Percentiles rank a stretch among this genome's conserved stretches.
phyloP scores from a whole-genome alignment of 2,797 vertebrate species.

The Cryptoprocta ferox region DNA sequence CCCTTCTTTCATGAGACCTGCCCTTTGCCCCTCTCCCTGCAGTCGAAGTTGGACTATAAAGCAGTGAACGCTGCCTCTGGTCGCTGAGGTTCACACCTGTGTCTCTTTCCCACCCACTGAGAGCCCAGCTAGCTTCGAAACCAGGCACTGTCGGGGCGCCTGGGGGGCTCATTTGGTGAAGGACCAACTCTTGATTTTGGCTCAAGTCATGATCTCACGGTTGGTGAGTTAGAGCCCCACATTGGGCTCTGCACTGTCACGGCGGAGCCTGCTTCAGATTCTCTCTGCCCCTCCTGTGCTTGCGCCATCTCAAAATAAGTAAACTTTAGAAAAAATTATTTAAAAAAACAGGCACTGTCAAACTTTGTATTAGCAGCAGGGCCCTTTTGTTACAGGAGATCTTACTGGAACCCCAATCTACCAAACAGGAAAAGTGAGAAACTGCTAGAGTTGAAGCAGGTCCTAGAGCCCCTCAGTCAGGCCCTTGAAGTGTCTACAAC shows the following conservation, averaged over 20 bases:
- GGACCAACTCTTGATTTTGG: too few species aligned
- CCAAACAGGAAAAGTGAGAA: neutral
- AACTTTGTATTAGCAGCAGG: neutral
- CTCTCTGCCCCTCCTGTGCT: too few species aligned
- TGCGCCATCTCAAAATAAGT: too few species aligned
- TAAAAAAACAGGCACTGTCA: neutral
- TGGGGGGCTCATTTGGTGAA: too few species aligned
- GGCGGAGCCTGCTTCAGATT: too few species aligned
- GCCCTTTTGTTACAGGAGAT: neutral
- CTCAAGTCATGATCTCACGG: too few species aligned
- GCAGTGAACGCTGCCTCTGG: neutral
- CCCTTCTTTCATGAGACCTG: neutral
- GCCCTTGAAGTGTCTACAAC: neutral
- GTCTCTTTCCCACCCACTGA: neutral
- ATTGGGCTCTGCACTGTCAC: too few species aligned
- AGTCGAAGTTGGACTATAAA: constrained; percentile 41
- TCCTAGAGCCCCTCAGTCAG: neutral
- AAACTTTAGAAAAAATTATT: too few species aligned
- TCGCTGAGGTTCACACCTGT: neutral
- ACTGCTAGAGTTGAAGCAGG: neutral
- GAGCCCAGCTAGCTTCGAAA: neutral
- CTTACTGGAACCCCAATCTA: neutral
- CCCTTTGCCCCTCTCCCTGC: neutral
- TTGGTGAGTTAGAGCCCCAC: too few species aligned
- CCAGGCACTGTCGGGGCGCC: neutral